Percentiles rank a stretch among this genome's conserved stretches.
Evolutionary conservation across 1,140 invertebrate species (phyloP).

Genomic region (Condylostylus longicornis): DNA sequence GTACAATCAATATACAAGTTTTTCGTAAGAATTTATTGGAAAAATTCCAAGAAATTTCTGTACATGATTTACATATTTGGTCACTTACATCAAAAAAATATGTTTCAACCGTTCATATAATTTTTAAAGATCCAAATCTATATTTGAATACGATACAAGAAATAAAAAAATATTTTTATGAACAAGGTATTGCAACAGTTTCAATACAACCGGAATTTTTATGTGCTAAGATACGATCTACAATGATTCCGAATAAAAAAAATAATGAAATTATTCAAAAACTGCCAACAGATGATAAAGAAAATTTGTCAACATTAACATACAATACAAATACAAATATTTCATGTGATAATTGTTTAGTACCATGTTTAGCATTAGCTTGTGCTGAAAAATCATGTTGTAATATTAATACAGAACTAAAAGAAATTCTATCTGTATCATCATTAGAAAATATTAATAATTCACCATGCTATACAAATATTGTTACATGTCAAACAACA

Average conservation of each 20-base stretch:
- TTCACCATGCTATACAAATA: too few species aligned
- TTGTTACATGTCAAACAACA: too few species aligned
- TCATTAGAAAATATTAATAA: too few species aligned
- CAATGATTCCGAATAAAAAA: neutral
- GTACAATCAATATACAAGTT: slow-evolving; percentile 54
- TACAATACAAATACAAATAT: too few species aligned
- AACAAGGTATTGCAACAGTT: slow-evolving; percentile 57
- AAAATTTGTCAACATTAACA: too few species aligned
- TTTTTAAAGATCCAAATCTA: slow-evolving; percentile 45
- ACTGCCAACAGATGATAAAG: too few species aligned
- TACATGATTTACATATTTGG: slow-evolving; percentile 73
- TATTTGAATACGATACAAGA: slow-evolving; percentile 40
- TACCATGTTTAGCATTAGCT: too few species aligned
- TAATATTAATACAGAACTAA: too few species aligned
- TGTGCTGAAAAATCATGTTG: too few species aligned
- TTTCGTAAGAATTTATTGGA: slow-evolving; percentile 45
- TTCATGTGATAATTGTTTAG: too few species aligned
- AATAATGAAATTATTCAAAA: too few species aligned
- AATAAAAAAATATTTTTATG: slow-evolving; percentile 50
- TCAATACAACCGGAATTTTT: slow-evolving; percentile 68
- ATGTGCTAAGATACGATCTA: slow-evolving; percentile 13
- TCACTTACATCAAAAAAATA: slow-evolving; percentile 53
- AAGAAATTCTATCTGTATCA: too few species aligned
- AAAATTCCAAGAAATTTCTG: slow-evolving; percentile 62
- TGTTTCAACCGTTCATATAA: slow-evolving; percentile 57